Evolutionary conservation across 2,797 vertebrate species (phyloP), one percentile per base, ranked within the genome.

Genomic region (Melanotaenia parkinsoni): DNA sequence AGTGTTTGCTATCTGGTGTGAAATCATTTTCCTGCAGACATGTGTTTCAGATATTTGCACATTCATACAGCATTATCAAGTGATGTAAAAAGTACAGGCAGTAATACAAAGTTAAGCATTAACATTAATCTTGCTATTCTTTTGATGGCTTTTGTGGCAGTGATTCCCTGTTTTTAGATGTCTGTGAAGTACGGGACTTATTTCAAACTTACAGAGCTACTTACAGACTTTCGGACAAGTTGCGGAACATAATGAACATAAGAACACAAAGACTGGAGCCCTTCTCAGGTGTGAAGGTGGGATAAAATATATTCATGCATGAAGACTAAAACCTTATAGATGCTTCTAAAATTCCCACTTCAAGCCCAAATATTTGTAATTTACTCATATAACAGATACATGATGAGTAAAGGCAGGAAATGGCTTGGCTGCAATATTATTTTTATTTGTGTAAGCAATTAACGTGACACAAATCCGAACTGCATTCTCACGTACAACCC

Each of bases 1-100:
- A 69, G 71, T 83, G 77, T 89, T 88, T 88, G 79, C 74, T 75
- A 57, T 87, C 74, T 77, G 73, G 54, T 84, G 85, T 80, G 79
- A 88, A 86, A 82, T 76, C 62, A 66, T 81, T 82, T 76, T 83
- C 75, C 62, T 72, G 67, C 74, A 83, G 76, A 85, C 76, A 76
- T 88, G 76, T 84, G 84, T 80, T 75, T 84, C 63, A 75, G 77
- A 87, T 86, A 83, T 82, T 81, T 74, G 67, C 61, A 76, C 83
- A 82, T 54, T 77, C 40, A 28, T 50, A 81, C 70, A 54, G 40
- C 35, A 50, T 65, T 57, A 67, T 71, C 20, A 20, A 37, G 26
- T 26, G 30, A 59, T 54, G 63, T 63, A 65, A 70, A 68, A 76
- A 69, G 77, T 47, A 61, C 62, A 76, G 57, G 60, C 45, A 6